These are phyloP conservation scores for Eurytoma californica DNA, from an alignment of 2,888 invertebrate species.

Conservation along the genomic window DNA sequence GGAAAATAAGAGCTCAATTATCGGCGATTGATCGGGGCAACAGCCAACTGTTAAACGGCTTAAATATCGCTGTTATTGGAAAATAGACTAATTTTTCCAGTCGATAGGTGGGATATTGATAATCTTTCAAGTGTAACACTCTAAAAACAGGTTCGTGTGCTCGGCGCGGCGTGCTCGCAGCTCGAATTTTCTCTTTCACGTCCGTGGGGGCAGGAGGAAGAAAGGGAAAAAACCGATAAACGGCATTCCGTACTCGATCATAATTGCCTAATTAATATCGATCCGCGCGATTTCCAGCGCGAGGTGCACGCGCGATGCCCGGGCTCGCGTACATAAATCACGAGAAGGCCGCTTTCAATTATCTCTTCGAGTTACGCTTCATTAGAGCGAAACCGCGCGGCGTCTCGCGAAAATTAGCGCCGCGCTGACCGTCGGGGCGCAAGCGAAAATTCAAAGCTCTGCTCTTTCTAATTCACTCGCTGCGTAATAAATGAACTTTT, in stretches of 20 bases:
- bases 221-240: background rate
- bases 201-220: background rate
- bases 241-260: background rate
- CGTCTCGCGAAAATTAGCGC: constrained; percentile 27
- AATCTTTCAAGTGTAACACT: too few relatives aligned
- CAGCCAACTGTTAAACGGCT: too few relatives aligned
- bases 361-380: constrained; percentile 42
- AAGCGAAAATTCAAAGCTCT: background rate
- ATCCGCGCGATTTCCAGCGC: constrained; percentile 23
- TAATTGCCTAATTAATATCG: constrained; percentile 38
- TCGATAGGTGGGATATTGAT: too few relatives aligned
- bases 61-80: too few relatives aligned
- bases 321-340: constrained; percentile 48
- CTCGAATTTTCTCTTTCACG: too few relatives aligned
- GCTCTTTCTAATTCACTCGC: background rate
- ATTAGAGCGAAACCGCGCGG: constrained; percentile 30
- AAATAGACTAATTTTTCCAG: too few relatives aligned
- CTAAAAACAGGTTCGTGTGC: too few relatives aligned
- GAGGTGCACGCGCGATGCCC: constrained; percentile 10
- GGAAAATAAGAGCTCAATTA: too few relatives aligned
- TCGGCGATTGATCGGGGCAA: too few relatives aligned
- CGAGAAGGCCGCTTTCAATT: constrained; percentile 43
- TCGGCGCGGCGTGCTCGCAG: too few relatives aligned
- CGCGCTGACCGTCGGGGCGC: background rate
- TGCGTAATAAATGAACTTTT: too few relatives aligned